These are phyloP conservation scores for Pomatostomus ruficeps DNA, from an alignment of 2,113 vertebrate species.

Conservation along the genomic window DNA sequence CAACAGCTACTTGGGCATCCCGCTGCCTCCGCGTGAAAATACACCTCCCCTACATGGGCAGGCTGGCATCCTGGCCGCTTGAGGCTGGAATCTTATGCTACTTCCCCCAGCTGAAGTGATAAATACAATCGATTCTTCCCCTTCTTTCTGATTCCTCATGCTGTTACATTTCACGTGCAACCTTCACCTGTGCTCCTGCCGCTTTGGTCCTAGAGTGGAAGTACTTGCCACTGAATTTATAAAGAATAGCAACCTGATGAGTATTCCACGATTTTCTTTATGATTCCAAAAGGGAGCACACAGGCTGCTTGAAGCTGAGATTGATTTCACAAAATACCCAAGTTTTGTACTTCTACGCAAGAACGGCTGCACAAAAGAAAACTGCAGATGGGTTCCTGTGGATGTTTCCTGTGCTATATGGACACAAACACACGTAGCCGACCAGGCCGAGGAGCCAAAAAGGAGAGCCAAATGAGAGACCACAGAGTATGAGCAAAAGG, in stretches of 20 bases:
- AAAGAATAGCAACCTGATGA: background rate
- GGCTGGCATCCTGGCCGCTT: background rate
- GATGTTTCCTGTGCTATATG: too few species aligned
- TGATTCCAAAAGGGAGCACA: background rate
- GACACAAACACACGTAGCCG: too few species aligned
- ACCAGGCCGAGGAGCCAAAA: too few species aligned
- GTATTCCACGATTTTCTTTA: background rate
- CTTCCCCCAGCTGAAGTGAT: background rate
- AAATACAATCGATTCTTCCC: background rate
- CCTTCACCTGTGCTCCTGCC: background rate
- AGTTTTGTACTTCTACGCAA: background rate
- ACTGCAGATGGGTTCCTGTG: too few species aligned
- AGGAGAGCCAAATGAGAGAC: too few species aligned
- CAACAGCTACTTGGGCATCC: background rate
- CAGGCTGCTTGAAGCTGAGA: background rate
- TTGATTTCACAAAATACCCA: background rate
- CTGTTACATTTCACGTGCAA: background rate
- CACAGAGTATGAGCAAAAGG: too few species aligned
- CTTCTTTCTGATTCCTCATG: background rate
- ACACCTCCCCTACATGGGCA: rapidly evolving
- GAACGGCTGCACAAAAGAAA: background rate
- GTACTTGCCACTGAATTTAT: background rate
- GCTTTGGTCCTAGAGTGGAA: background rate
- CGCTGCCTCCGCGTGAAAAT: rapidly evolving
- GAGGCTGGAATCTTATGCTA: background rate